Conservation (phyloP, 2,113 vertebrate genomes). For the Melanocharis versteri region DNA sequence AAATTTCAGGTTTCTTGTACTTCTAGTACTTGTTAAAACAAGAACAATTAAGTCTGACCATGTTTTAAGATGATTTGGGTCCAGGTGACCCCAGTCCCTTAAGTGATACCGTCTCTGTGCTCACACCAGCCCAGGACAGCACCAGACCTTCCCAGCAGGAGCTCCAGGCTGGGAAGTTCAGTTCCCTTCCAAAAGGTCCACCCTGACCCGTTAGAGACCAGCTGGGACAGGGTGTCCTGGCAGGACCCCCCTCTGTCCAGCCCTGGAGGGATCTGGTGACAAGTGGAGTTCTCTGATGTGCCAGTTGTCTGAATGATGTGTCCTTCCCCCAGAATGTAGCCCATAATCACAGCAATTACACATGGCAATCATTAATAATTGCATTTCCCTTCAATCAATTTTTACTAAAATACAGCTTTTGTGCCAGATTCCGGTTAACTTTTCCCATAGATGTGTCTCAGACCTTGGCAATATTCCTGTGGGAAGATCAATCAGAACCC, state of each 20-base stretch:
- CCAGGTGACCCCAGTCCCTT: background rate
- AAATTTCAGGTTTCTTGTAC: background rate
- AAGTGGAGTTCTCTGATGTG: background rate
- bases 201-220: accelerated
- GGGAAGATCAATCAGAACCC: slow-evolving; percentile 20
- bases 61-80: background rate
- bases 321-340: background rate
- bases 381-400: slow-evolving; percentile 23
- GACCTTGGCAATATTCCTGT: background rate
- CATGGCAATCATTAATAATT: slow-evolving; percentile 45
- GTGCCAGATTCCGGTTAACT: slow-evolving; percentile 35
- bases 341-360: slow-evolving; percentile 36
- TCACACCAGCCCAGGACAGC: background rate
- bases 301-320: background rate
- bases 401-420: background rate
- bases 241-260: accelerated
- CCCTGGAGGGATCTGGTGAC: background rate
- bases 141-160: background rate
- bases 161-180: background rate
- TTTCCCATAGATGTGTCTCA: background rate
- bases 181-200: background rate
- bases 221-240: background rate
- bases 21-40: background rate
- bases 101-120: background rate
- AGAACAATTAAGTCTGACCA: accelerated